phyloP scores from a whole-genome alignment of 2,797 vertebrate species.

The Aldrovandia affinis region DNA sequence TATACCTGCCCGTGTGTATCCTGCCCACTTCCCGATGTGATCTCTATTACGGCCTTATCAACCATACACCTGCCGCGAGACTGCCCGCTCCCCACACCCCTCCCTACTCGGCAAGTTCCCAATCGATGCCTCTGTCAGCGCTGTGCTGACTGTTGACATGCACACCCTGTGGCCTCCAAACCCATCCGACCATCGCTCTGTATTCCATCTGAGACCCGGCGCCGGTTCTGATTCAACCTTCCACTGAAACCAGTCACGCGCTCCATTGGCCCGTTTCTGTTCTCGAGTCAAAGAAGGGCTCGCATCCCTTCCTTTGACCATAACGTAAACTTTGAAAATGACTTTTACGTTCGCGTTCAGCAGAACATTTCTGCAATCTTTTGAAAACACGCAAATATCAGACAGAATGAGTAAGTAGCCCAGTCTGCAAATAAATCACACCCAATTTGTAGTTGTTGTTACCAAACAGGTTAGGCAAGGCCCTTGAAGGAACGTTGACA shows the following conservation, averaged over 20 bases:
- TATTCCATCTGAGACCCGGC: conserved; percentile 59
- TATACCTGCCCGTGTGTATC: neutral
- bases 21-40: neutral
- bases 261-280: neutral
- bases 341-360: neutral
- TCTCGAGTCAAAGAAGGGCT: neutral
- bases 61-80: no score
- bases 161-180: neutral
- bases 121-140: conserved; percentile 58
- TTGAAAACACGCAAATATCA: no score
- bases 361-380: no score
- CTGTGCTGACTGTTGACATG: neutral
- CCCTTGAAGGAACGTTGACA: no score
- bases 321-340: neutral
- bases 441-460: no score
- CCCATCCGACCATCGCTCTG: conserved; percentile 48
- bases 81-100: no score
- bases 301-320: neutral
- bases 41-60: neutral
- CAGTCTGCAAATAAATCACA: neutral
- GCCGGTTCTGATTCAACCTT: conserved; percentile 70
- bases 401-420: no score
- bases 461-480: no score
- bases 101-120: neutral
- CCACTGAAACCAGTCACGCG: conserved; percentile 7